Conservation (phyloP, 2,797 vertebrate genomes). For the Melanotaenia maccullochi region DNA sequence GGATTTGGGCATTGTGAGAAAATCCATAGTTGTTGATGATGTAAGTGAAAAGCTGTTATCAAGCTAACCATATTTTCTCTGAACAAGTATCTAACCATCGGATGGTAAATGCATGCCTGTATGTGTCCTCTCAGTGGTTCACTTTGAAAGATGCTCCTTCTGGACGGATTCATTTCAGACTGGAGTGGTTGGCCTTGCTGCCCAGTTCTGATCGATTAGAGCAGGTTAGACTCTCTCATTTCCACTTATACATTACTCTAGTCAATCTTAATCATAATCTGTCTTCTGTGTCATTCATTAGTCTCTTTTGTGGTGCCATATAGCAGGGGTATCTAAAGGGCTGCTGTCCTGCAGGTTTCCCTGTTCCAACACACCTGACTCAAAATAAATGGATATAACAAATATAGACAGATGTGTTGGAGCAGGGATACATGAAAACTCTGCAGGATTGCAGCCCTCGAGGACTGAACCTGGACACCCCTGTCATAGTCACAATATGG, state of each 20-base stretch:
- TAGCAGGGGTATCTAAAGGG: neutral
- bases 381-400: too few relatives aligned
- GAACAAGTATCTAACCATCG: neutral
- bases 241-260: neutral
- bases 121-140: conserved; percentile 85
- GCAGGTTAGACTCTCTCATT: conserved; percentile 77
- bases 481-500: neutral
- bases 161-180: conserved; percentile 87
- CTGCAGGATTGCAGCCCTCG: too few relatives aligned
- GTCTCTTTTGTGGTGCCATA: neutral
- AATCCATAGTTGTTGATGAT: conserved; percentile 85
- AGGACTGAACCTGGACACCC: too few relatives aligned
- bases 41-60: conserved; percentile 76
- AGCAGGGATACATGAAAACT: too few relatives aligned
- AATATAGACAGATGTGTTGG: too few relatives aligned
- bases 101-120: conserved; percentile 16
- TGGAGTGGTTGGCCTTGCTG: conserved; percentile 90
- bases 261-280: neutral
- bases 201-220: conserved; percentile 84
- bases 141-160: conserved; percentile 85
- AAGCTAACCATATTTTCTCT: neutral
- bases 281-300: neutral
- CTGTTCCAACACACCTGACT: too few relatives aligned
- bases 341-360: too few relatives aligned
- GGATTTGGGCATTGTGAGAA: conserved; percentile 90